Evolutionary conservation across 2,113 vertebrate genomes (phyloP), one percentile per base, ranked within the genome.

Genomic region (Chaetodon trifascialis): DNA sequence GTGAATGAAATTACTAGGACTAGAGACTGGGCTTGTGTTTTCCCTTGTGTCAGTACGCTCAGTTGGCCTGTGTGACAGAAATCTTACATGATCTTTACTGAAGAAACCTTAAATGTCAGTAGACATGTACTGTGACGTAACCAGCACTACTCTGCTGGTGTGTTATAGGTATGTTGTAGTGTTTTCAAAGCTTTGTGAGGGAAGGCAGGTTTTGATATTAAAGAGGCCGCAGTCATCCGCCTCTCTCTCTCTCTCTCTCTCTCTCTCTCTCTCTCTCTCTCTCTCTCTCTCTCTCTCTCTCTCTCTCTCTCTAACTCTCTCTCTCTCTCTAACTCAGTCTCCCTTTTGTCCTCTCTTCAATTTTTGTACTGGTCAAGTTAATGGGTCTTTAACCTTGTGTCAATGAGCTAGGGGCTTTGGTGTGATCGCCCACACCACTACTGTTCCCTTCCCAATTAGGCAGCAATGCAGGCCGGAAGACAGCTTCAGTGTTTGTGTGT

Each of bases 331-430:
- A 47, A n/a, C 51, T 74, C 59, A 1, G 23, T 59, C 66, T 63
- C 76, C 59, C 82, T 76, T 84, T 88, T 86, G 84, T 88, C 69
- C 71, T 59, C 86, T 72, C 76, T 65, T 88, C 80, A 75, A 38
- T 85, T 79, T 87, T 85, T 90, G 72, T 62, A 52, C 83, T 86
- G 85, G 89, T 89, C 89, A 88, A 88, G 83, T 89, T 94, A 94
- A 94, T 93, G 86, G 89, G 87, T 93, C 93, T 94, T 93, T 94
- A 94, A 93, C 93, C 91, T 83, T 62, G 86, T 93, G 93, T 93
- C 92, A 93, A 93, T 91, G 89, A 92, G 92, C 86, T 85, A 56
- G 65, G 89, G 90, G 73, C 87, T 83, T 85, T 85, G 54, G 80
- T 86, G 89, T 79, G 81, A 81, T 86, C 62, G 55, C 82, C 85